Conservation (phyloP, 2,797 vertebrate genomes). For the Pampus argenteus region DNA sequence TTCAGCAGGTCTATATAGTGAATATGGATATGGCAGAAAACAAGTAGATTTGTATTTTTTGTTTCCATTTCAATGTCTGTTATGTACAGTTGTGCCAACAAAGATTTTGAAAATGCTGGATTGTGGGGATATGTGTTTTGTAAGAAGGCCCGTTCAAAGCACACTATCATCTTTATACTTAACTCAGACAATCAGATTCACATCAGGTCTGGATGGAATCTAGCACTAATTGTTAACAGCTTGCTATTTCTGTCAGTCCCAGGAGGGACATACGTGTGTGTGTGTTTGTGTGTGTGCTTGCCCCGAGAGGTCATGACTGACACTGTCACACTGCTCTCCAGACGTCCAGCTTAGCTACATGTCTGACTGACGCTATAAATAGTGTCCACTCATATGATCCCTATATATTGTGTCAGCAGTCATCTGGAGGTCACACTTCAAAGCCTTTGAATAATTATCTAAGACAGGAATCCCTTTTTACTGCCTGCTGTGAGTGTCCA, state of each 20-base stretch:
- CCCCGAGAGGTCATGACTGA: slow-evolving; percentile 57
- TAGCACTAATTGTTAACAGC: slow-evolving; percentile 68
- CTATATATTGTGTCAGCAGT: slow-evolving; percentile 65
- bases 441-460: slow-evolving; percentile 67
- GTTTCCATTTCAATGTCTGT: not conserved
- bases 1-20: not conserved
- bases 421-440: slow-evolving; percentile 66
- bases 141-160: not conserved
- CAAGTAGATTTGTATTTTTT: not conserved
- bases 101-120: not conserved
- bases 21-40: not conserved
- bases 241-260: slow-evolving; percentile 63
- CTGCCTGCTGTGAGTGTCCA: slow-evolving; percentile 46
- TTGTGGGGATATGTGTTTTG: not conserved
- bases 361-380: slow-evolving; percentile 74
- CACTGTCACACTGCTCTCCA: slow-evolving; percentile 49
- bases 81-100: not conserved
- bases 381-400: slow-evolving; percentile 67
- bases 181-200: slow-evolving; percentile 49
- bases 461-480: slow-evolving; percentile 56
- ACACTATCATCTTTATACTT: slow-evolving; percentile 31
- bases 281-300: slow-evolving; percentile 41
- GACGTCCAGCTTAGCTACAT: slow-evolving; percentile 58
- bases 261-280: slow-evolving; percentile 38
- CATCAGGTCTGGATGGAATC: slow-evolving; percentile 44